These are phyloP conservation scores for Hirudinaria manillensis DNA, from an alignment of 2,888 invertebrate species.

Conservation along the genomic window DNA sequence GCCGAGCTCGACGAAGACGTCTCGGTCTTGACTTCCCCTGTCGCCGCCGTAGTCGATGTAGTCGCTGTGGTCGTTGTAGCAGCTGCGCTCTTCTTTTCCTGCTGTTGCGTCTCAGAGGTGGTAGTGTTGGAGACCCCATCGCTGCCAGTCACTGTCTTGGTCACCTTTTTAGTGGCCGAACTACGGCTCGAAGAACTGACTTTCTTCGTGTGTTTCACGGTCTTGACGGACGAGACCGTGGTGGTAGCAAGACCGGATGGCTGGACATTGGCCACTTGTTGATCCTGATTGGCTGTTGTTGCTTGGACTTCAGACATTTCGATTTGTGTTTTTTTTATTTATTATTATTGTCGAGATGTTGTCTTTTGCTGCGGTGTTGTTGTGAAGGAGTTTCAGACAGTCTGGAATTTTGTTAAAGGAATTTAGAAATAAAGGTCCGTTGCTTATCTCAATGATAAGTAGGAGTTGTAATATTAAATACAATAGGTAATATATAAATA, in stretches of 20 bases:
- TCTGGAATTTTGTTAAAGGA: no score
- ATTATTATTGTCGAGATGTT: no score
- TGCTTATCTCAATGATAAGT: no score
- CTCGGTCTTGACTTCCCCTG: background rate
- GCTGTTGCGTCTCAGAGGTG: background rate
- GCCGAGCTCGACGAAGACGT: constrained; percentile 23
- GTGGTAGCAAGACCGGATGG: background rate
- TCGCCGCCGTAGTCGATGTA: constrained; percentile 17
- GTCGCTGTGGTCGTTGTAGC: constrained; percentile 14
- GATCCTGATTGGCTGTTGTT: no score
- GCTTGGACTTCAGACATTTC: no score
- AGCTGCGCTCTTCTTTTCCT: background rate
- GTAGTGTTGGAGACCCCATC: constrained; percentile 12
- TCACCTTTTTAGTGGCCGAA: constrained; percentile 21
- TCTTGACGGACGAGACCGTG: background rate
- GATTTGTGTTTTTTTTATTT: no score
- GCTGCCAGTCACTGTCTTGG: constrained; percentile 9
- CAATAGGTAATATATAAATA: no score
- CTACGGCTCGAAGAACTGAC: background rate
- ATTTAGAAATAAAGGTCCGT: no score
- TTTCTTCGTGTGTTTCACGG: constrained; percentile 6
- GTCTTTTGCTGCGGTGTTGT: no score
- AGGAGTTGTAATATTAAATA: no score
- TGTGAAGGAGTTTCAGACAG: no score
- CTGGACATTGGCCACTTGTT: background rate